These are phyloP conservation scores for Euproctis similis DNA, from an alignment of 2,888 invertebrate genomes.

Conservation along the genomic window DNA sequence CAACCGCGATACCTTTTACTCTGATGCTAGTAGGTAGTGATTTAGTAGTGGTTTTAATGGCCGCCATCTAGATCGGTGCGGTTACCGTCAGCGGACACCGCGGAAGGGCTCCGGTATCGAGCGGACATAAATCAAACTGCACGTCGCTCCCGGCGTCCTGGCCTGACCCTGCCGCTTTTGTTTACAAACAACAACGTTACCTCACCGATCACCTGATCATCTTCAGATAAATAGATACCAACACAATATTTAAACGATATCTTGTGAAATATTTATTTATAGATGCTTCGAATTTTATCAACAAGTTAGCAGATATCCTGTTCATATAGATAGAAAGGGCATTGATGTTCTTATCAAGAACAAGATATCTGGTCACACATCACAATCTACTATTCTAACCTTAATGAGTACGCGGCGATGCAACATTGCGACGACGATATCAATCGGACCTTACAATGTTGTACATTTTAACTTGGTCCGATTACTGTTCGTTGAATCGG, in stretches of 20 bases:
- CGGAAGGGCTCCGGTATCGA: conserved; percentile 67
- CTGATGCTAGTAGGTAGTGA: conserved; percentile 18
- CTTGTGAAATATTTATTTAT: conserved; percentile 36
- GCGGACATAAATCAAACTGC: conserved; percentile 62
- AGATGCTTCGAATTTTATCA: conserved; percentile 27
- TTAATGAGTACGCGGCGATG: too few relatives aligned
- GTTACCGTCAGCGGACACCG: conserved; percentile 58
- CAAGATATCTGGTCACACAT: conserved; percentile 27
- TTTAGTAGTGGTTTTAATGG: conserved; percentile 39
- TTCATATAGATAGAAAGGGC: conserved; percentile 2
- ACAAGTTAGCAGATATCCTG: too few relatives aligned
- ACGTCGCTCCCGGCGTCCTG: conserved; percentile 50
- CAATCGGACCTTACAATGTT: conserved; percentile 30
- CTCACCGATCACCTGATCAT: conserved; percentile 33
- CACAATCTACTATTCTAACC: conserved; percentile 54
- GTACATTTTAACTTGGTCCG: conserved; percentile 42
- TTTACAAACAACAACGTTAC: conserved; percentile 45
- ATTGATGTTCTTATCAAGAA: neutral
- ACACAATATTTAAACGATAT: conserved; percentile 35
- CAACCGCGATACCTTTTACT: conserved; percentile 18
- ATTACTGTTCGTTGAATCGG: conserved; percentile 47
- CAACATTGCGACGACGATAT: conserved; percentile 50
- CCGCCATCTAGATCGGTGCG: conserved; percentile 43
- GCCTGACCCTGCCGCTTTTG: conserved; percentile 56
- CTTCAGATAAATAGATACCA: conserved; percentile 42